These are phyloP conservation scores for Rhinoraja longicauda DNA, from an alignment of 2,797 vertebrate genomes.

Conservation along the genomic window DNA sequence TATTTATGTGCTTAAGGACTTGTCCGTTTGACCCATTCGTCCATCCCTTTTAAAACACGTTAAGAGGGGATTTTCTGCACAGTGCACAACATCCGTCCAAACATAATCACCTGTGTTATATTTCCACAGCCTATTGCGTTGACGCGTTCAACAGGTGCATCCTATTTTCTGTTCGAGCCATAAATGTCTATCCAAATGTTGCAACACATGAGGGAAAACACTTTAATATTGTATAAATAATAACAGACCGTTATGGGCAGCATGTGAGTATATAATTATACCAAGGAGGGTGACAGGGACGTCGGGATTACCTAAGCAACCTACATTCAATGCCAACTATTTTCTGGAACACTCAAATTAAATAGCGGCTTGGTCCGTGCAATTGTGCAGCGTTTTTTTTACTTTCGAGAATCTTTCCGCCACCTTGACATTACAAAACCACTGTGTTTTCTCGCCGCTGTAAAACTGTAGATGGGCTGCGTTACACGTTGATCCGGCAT, in stretches of 20 bases:
- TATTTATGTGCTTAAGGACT: not conserved
- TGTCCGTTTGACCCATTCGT: no score
- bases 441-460: no score
- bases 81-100: not conserved
- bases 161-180: not conserved
- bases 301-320: not conserved
- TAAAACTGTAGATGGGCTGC: not conserved
- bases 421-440: not conserved
- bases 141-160: not conserved
- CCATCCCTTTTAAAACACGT: not conserved
- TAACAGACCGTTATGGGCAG: no score
- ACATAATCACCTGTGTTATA: not conserved
- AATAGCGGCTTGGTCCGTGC: not conserved
- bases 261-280: not conserved
- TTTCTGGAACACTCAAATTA: not conserved
- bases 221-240: not conserved
- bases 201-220: not conserved
- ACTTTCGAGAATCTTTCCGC: not conserved
- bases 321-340: not conserved
- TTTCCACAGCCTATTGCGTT: not conserved
- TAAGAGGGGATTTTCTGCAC: not conserved
- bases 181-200: not conserved
- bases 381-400: not conserved
- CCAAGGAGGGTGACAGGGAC: not conserved
- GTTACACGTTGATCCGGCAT: not conserved